These are phyloP conservation scores for Scrobipalpa costella DNA, from an alignment of 2,888 invertebrate species.

Conservation along the genomic window DNA sequence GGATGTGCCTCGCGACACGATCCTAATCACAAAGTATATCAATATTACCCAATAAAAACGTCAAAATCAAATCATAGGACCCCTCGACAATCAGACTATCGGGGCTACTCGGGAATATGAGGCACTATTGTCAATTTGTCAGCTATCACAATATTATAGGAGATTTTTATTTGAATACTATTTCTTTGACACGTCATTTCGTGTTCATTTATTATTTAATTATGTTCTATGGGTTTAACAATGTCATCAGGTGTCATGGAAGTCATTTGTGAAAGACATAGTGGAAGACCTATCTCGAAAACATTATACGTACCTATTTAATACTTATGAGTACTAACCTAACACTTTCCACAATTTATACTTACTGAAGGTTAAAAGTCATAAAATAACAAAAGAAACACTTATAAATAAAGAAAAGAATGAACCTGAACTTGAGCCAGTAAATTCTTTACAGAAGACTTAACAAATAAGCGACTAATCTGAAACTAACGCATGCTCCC, in stretches of 20 bases:
- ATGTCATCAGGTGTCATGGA: too few species aligned
- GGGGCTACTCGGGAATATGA: background rate
- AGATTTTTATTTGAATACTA: too few species aligned
- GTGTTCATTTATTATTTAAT: too few species aligned
- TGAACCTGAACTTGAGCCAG: background rate
- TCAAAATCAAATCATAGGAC: conserved; percentile 70
- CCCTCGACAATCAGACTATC: conserved; percentile 60
- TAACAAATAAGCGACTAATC: conserved; percentile 2
- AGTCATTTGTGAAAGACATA: too few species aligned
- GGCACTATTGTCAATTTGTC: background rate
- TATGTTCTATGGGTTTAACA: too few species aligned
- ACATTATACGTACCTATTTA: too few species aligned
- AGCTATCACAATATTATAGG: background rate
- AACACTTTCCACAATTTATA: background rate
- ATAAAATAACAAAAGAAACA: background rate
- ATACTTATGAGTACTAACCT: too few species aligned
- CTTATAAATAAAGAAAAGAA: background rate
- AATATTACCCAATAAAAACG: conserved; percentile 74
- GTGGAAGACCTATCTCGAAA: too few species aligned
- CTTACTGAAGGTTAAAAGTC: too few species aligned
- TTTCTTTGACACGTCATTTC: too few species aligned
- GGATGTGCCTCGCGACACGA: conserved; percentile 47
- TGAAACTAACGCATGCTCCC: background rate
- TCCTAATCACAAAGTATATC: conserved; percentile 69
- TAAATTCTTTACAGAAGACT: conserved; percentile 6